Evolutionary conservation across 2,797 vertebrate species (phyloP), one percentile per base, ranked within the genome.

Genomic region (Sebastes nivosus): DNA sequence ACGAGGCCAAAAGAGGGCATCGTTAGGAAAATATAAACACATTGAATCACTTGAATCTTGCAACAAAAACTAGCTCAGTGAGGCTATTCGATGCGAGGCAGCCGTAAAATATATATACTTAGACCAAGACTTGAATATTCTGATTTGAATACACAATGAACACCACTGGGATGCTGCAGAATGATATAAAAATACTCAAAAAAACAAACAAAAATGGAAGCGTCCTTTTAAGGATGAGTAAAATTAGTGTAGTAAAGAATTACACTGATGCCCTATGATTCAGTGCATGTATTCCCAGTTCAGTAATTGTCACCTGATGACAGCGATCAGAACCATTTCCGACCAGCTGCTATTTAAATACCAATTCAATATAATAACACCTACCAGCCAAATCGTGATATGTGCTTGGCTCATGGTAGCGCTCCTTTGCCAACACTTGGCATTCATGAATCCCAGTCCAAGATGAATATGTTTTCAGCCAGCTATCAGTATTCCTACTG

Each of bases 321-420:
- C 69, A 55, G 57, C 8, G n/a, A 86, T 85, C 65, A 83, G 20
- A 75, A 65, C 32, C 61, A 11, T 60, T 75, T 76, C 50, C 0
- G 2, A 87, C 77, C 90, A 79, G 77, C 73, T 80, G 79, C 84
- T 82, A 18, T 87, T 74, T 83, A 77, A 85, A 85, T 10, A 70
- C 52, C 57, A 68, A 79, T 86, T 76, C 42, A 29, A 22, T 50
- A 57, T 27, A 57, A 60, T 32, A 36, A 60, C 71, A 32, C 60
- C 24, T 18, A 42, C 20, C 20, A 64, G 79, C 72, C 85, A 83
- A 82, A 75, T 16, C 50, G 32, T 38, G 69, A 83, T 77, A 55
- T 78, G 80, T 54, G 38, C 57, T 72, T 58, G 75, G 81, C 81
- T 60, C 24, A 1, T 24, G 24, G 13, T n/a, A 38, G 20, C 12